phyloP scores from a whole-genome alignment of 2,113 vertebrate genomes.

The Albula glossodonta region DNA sequence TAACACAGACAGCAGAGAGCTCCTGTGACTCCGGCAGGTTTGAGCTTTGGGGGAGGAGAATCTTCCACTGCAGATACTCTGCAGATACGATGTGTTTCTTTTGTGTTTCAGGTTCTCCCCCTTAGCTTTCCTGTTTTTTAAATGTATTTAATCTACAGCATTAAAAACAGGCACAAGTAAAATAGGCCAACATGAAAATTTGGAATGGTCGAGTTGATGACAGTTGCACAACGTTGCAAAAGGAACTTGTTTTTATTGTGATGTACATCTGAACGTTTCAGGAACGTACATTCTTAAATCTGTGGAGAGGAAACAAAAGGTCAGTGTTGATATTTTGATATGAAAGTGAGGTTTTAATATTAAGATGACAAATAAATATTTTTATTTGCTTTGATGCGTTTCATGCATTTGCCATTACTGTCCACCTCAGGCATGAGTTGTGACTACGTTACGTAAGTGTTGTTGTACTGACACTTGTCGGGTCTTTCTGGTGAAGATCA shows the following conservation, averaged over 20 bases:
- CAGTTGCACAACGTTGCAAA: background rate
- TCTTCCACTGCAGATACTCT: background rate
- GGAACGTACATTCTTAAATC: background rate
- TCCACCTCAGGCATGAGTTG: background rate
- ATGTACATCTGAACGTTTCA: background rate
- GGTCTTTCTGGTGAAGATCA: conserved; percentile 49
- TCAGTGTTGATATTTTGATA: no score
- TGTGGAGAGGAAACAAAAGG: background rate
- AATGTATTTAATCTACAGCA: background rate
- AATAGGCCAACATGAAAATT: background rate
- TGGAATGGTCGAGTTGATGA: background rate
- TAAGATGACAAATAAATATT: no score
- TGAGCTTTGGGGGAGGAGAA: no score
- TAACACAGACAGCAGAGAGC: no score
- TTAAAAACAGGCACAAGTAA: background rate
- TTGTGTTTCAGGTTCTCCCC: background rate
- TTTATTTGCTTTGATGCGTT: background rate
- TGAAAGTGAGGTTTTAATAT: no score
- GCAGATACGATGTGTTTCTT: background rate
- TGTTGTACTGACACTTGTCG: no score
- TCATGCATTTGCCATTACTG: background rate
- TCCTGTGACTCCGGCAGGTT: no score
- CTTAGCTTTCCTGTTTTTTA: background rate
- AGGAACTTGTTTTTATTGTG: background rate
- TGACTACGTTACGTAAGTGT: no score